These are phyloP conservation scores for Solea senegalensis DNA, from an alignment of 2,113 vertebrate genomes.

Conservation along the genomic window DNA sequence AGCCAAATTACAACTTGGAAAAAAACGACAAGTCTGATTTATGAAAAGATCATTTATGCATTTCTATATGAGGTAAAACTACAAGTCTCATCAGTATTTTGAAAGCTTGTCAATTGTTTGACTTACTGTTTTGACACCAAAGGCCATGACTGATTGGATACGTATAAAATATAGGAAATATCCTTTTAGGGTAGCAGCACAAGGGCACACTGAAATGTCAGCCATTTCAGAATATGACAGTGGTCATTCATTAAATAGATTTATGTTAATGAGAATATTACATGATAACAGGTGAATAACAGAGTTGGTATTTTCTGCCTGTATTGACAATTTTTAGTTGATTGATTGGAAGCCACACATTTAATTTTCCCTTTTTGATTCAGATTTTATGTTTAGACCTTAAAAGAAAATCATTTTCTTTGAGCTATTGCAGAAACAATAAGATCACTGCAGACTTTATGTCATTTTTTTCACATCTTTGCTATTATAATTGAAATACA, in stretches of 20 bases:
- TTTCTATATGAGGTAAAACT: conserved; percentile 39
- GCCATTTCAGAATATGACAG: conserved; percentile 21
- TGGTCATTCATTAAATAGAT: conserved; percentile 19
- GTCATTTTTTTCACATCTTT: neutral
- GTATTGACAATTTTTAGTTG: neutral
- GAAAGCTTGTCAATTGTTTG: conserved; percentile 61
- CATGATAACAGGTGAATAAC: conserved; percentile 11
- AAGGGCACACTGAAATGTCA: conserved; percentile 41
- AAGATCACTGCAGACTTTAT: neutral
- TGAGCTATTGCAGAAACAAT: neutral
- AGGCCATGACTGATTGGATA: conserved; percentile 54
- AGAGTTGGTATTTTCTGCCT: neutral
- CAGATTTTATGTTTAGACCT: too few relatives aligned
- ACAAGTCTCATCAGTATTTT: conserved; percentile 49
- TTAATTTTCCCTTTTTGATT: neutral
- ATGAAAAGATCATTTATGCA: conserved; percentile 18
- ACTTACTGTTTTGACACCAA: conserved; percentile 63
- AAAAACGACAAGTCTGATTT: conserved; percentile 19
- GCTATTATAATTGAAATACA: too few relatives aligned
- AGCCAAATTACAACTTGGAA: neutral
- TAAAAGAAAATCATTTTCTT: too few relatives aligned
- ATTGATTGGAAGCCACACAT: neutral
- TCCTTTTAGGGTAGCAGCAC: conserved; percentile 43
- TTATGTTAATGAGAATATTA: conserved; percentile 38
- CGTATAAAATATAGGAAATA: conserved; percentile 57